Base-by-base conservation (phyloP, 2,797 vertebrate species). In the Acrossocheilus wenchowensis region DNA sequence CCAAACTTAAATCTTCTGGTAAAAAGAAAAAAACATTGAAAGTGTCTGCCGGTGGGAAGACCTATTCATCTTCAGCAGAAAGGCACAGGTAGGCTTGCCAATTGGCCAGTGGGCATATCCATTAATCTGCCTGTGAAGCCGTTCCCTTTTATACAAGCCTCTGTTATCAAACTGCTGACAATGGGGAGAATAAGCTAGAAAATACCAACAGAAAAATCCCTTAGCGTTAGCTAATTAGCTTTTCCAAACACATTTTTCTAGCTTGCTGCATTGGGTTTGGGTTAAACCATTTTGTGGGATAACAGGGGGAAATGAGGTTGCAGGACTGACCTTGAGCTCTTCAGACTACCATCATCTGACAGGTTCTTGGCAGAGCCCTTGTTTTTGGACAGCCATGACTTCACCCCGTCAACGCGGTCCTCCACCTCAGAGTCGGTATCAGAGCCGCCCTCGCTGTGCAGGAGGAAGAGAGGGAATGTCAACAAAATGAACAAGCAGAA, bases 341-440 rank as follows among this genome's bases (percentile, higher is more conserved):
- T 99, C 78, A 98, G 94, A 93, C 97, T 99, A 92, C 97, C 95
- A 0, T 99, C 98, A 41, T 99, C 98, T 0, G 97, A 99, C 83
- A 97, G 94, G 0, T 97, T 96, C 94, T 98, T 99, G 91, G 96
- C 93, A 4, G 96, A 97, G 81, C 96, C 95, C 93, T 98, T 99
- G 95, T 96, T 99, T 95, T 98, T 99, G 54, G 98, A 99, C 87
- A 99, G 95, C 98, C 98, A 99, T 8, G 97, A 99, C 92, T 99
- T 99, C 88, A 98, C 97, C 26, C 97, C 97, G 0, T 99, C 98
- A 71, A 98, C 97, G 0, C 96, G 96, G 74, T 97, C 96, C 90
- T 99, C 98, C 89, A 97, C 92, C 92, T 99, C 98, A 0, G 97
- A 99, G 91, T 98, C 98, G 21, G 95, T 94, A 12, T 98, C 98